phyloP scores from a whole-genome alignment of 2,797 vertebrate genomes.

The Aratinga solstitialis region DNA sequence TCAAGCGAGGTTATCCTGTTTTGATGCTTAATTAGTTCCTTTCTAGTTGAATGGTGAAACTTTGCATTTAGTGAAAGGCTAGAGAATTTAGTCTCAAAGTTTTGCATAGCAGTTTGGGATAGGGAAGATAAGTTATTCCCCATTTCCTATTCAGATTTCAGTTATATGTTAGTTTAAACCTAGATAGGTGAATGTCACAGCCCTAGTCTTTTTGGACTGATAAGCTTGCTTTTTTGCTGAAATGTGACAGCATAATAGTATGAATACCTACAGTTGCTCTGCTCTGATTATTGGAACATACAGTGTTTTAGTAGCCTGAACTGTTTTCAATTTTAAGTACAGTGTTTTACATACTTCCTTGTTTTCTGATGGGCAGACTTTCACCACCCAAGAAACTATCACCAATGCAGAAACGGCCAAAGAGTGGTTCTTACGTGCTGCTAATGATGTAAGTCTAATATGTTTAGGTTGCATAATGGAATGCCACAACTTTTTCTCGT shows the following conservation, averaged over 20 bases:
- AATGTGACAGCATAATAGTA: not conserved
- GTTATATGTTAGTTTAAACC: not conserved
- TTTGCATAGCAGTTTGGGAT: not conserved
- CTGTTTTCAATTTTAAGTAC: not conserved
- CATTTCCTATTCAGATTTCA: not conserved
- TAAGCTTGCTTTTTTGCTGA: not conserved
- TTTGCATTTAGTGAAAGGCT: not conserved
- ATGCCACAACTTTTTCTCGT: not conserved
- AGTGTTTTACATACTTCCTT: not conserved
- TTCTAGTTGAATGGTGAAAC: not conserved
- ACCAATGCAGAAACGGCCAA: conserved; percentile 96
- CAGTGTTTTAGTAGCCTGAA: not conserved
- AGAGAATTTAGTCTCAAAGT: not conserved
- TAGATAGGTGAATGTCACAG: not conserved
- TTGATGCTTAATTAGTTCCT: not conserved
- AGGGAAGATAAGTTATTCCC: not conserved
- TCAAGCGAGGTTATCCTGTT: not conserved
- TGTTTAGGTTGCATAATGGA: not conserved
- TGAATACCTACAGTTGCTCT: not conserved
- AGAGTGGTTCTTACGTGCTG: conserved; percentile 89
- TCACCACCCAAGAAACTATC: conserved; percentile 97
- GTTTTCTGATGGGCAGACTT: conserved; percentile 80
- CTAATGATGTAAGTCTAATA: conserved; percentile 87
- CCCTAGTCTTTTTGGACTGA: not conserved
- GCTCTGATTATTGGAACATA: not conserved